phyloP scores from a whole-genome alignment of 2,113 vertebrate genomes.

The Amblyopsis rosae region DNA sequence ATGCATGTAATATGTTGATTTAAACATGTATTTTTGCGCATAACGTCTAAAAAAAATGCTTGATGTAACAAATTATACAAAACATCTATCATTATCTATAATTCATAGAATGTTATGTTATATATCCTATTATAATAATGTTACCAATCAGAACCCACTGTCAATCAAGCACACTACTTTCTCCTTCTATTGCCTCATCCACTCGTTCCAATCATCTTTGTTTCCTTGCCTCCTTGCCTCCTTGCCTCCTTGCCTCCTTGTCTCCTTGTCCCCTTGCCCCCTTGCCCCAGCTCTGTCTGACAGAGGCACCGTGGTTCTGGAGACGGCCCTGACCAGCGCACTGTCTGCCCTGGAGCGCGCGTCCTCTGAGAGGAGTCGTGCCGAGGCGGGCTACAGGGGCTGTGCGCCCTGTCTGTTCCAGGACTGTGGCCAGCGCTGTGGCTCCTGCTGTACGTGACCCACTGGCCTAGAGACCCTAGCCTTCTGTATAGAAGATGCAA shows the following conservation, averaged over 20 bases:
- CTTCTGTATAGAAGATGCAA: background rate
- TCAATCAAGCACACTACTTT: background rate
- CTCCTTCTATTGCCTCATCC: background rate
- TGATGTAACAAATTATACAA: conserved; percentile 15
- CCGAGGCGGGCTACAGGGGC: conserved; percentile 69
- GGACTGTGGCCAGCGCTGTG: conserved; percentile 77
- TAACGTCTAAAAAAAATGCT: conserved; percentile 11
- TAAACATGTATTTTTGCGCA: conserved; percentile 18
- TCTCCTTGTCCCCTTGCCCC: background rate
- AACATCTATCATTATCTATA: background rate
- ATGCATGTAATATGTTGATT: no score
- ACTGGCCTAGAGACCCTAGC: background rate
- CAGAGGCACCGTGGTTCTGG: conserved; percentile 84
- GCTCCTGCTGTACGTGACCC: conserved; percentile 72
- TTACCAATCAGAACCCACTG: conserved; percentile 29
- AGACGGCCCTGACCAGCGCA: conserved; percentile 81
- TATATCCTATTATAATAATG: background rate
- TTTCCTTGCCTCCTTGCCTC: background rate
- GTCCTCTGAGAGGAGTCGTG: conserved; percentile 68
- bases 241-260: background rate
- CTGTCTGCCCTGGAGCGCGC: conserved; percentile 80
- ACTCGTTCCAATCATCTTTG: background rate
- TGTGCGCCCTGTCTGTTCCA: conserved; percentile 84
- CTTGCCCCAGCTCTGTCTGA: conserved; percentile 79
- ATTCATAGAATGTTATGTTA: background rate